phyloP scores from a whole-genome alignment of 2,797 vertebrate genomes.

The Luscinia luscinia region DNA sequence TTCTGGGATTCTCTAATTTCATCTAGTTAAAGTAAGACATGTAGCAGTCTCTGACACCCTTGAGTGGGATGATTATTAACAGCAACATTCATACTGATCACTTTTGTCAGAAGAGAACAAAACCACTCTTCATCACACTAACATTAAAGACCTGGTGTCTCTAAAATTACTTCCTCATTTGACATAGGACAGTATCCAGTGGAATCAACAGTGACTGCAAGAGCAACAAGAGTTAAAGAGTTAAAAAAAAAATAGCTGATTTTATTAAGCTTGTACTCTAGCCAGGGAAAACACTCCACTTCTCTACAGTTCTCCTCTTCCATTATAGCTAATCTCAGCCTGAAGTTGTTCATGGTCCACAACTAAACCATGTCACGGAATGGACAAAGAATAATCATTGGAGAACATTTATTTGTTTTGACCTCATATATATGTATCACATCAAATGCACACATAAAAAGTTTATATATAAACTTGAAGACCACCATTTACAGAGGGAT shows the following conservation, averaged over 20 bases:
- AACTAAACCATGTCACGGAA: not conserved
- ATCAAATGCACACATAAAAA: not conserved
- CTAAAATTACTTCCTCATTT: not conserved
- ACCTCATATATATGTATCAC: not conserved
- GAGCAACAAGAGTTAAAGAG: not conserved
- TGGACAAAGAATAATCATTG: not conserved
- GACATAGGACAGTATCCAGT: not conserved
- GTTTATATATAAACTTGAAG: not conserved
- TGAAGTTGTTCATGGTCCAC: not conserved
- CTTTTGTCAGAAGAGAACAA: not conserved
- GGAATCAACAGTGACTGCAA: not conserved
- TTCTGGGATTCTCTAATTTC: not conserved
- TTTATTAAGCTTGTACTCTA: not conserved
- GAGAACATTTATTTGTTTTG: not conserved
- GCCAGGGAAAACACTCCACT: not conserved
- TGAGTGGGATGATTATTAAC: not conserved
- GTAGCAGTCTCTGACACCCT: not conserved
- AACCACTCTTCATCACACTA: not conserved
- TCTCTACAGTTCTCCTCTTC: not conserved
- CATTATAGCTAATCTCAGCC: not conserved
- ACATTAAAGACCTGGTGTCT: not conserved
- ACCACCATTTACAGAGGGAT: not conserved
- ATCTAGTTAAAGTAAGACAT: not conserved
- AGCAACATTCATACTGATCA: not conserved
- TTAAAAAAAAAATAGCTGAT: not conserved